These are phyloP conservation scores for Lanius ludovicianus DNA, from an alignment of 2,113 vertebrate species.

Conservation along the genomic window DNA sequence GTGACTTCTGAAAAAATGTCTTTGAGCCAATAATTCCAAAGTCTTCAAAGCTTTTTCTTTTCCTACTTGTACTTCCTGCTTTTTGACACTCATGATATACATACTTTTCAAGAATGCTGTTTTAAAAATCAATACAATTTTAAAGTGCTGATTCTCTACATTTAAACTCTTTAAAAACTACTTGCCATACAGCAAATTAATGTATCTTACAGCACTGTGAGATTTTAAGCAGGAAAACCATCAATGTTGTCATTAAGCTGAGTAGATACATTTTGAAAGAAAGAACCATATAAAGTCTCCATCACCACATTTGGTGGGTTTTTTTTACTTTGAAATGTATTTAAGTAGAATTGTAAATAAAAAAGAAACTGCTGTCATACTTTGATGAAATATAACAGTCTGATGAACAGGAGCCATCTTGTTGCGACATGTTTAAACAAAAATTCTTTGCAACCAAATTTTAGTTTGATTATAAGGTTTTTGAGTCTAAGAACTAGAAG, in stretches of 20 bases:
- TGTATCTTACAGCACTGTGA: background rate
- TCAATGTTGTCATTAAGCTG: background rate
- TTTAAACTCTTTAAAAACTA: background rate
- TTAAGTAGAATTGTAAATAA: background rate
- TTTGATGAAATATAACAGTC: background rate
- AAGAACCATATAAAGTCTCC: background rate
- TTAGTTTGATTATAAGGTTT: background rate
- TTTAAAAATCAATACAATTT: background rate
- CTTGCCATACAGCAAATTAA: background rate
- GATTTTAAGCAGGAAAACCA: background rate
- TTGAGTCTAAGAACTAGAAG: background rate
- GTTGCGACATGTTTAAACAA: background rate
- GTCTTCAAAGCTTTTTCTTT: background rate
- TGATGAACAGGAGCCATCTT: background rate
- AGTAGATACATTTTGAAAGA: background rate
- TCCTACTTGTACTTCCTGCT: background rate
- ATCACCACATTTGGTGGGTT: background rate
- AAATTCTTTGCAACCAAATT: background rate
- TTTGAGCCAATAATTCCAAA: background rate
- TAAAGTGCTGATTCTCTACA: background rate
- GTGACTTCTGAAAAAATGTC: background rate
- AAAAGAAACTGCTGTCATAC: background rate
- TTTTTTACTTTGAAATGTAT: background rate
- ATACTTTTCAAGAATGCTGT: background rate
- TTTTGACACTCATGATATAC: background rate